Percentiles rank a stretch among this genome's conserved stretches.
phyloP scores from a whole-genome alignment of 23 tunicate species.

The Trididemnum miniatum region DNA sequence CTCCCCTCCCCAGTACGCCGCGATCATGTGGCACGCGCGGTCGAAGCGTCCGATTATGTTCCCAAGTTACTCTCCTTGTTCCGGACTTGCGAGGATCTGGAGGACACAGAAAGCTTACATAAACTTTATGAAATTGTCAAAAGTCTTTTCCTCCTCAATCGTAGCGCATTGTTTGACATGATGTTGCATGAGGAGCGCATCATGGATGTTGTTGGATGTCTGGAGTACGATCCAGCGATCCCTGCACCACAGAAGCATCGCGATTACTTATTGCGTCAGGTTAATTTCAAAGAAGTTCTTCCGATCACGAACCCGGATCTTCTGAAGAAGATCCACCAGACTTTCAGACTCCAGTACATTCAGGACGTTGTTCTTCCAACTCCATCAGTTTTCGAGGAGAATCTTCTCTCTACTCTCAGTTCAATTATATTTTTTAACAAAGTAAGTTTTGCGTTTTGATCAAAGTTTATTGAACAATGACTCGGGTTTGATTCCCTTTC shows the following conservation, averaged over 20 bases:
- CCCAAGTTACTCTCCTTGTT: slow-evolving; percentile 74
- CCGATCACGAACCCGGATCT: slow-evolving; percentile 73
- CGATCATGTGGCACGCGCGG: slow-evolving; percentile 80
- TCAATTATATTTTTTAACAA: slow-evolving; percentile 90
- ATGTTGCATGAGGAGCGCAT: slow-evolving; percentile 75
- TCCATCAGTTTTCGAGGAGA: slow-evolving; percentile 95
- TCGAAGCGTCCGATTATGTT: slow-evolving; percentile 85
- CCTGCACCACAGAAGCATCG: slow-evolving; percentile 69
- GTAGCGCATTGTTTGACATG: slow-evolving; percentile 71
- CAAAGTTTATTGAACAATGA: too few species aligned
- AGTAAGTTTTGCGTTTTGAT: too few species aligned
- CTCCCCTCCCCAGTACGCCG: slow-evolving; percentile 70
- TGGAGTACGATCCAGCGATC: slow-evolving; percentile 84
- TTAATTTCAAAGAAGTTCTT: slow-evolving; percentile 88
- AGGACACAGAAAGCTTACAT: slow-evolving; percentile 67
- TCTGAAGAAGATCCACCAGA: slow-evolving; percentile 82
- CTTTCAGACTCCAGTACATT: slow-evolving; percentile 93
- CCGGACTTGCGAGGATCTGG: slow-evolving; percentile 80
- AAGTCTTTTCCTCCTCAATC: slow-evolving; percentile 69
- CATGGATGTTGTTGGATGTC: slow-evolving; percentile 81
- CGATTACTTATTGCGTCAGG: slow-evolving; percentile 71
- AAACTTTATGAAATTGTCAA: slow-evolving; percentile 81
- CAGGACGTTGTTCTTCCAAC: slow-evolving; percentile 96
- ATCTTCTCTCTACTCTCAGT: slow-evolving; percentile 82
- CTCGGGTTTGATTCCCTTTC: too few species aligned